Evolutionary conservation across 2,113 vertebrate species (phyloP), one percentile per base, ranked within the genome.

Genomic region (Ptilorrhoa leucosticta): DNA sequence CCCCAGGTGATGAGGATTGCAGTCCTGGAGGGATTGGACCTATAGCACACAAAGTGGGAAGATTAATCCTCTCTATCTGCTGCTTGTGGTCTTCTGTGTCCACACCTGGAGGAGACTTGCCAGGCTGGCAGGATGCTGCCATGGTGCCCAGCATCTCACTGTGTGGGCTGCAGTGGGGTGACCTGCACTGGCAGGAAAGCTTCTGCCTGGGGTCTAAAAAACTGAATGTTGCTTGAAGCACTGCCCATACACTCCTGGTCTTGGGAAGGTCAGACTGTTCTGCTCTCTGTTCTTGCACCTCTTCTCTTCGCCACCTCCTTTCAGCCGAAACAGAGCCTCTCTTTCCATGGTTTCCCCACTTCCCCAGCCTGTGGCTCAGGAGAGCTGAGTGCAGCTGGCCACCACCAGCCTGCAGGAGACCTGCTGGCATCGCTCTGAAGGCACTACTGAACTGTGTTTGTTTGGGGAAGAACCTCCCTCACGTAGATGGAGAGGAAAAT

Each of bases 291-390:
- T 90, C 17, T 92, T 50, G 27, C 11, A 58, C 28, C 14, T 71
- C 30, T 65, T 75, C 5, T 3, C 50, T 66, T 75, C 37, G 57
- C 28, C 31, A 48, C 6, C 16, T 72, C 10, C 13, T 40, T 65
- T 57, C 48, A 57, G 39, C 31, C 14, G 37, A 82, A 66, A 17
- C 2, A 3, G 35, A 72, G 16, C 2, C 1, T 37, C 40, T 35
- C 23, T 73, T 73, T 35, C 26, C 31, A 5, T 4, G 10, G 9
- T 47, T 84, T 47, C 42, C 9, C 19, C 20, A 21, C 6, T 69
- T 60, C 15, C 19, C 12, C 0, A 0, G 23, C 18, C 37, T 10
- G 3, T 63, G 1, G 0, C 4, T 3, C 7, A 0, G 3, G 53
- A 79, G 23, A 72, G 3, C 42, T 50, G 57, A 47, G 24, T 64